phyloP scores from a whole-genome alignment of 2,888 invertebrate genomes.

The Minunthozetes semirufus region DNA sequence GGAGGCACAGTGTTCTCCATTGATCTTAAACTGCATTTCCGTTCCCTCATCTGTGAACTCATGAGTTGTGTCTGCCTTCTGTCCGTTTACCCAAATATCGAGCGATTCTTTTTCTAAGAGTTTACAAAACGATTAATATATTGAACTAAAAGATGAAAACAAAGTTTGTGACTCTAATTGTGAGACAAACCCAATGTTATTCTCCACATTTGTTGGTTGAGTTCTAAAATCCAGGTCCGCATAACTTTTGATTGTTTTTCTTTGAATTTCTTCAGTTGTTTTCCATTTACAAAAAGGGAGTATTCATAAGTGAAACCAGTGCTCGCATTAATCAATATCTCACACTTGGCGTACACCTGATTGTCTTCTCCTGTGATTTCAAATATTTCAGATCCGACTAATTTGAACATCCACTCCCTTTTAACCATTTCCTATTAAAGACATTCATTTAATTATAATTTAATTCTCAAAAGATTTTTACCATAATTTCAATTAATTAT shows the following conservation, averaged over 20 bases:
- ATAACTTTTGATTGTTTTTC: slow-evolving; percentile 69
- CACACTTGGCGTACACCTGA: slow-evolving; percentile 48
- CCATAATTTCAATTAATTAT: too few relatives aligned
- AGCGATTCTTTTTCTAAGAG: slow-evolving; percentile 68
- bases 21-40: slow-evolving; percentile 67
- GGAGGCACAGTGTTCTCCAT: slow-evolving; percentile 43
- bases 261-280: slow-evolving; percentile 67
- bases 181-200: slow-evolving; percentile 62
- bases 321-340: slow-evolving; percentile 56
- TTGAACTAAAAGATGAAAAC: slow-evolving; percentile 42
- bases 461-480: too few relatives aligned
- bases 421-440: slow-evolving; percentile 60
- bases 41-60: slow-evolving; percentile 78
- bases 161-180: neutral
- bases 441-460: neutral
- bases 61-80: slow-evolving; percentile 60
- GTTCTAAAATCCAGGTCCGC: slow-evolving; percentile 62
- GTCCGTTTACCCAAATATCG: slow-evolving; percentile 69
- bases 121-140: too few relatives aligned
- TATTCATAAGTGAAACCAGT: slow-evolving; percentile 73
- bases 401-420: slow-evolving; percentile 84
- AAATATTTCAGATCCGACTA: slow-evolving; percentile 77
- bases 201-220: slow-evolving; percentile 50
- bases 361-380: slow-evolving; percentile 53
- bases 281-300: slow-evolving; percentile 71